Base-by-base conservation (phyloP, 2,113 vertebrate species). In the Ailurus styani region DNA sequence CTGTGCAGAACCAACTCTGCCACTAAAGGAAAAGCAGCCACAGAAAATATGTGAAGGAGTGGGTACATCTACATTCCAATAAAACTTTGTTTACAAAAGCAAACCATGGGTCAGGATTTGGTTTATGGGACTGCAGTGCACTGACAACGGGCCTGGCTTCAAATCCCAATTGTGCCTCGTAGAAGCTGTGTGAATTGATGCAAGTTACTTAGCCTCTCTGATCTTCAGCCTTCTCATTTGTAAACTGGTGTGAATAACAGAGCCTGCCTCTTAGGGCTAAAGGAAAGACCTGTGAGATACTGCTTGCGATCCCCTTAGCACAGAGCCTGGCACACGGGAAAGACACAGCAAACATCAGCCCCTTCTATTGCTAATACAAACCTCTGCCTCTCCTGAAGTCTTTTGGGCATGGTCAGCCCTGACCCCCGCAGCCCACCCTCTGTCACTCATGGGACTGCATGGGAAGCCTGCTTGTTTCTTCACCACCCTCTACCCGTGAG, bases 1-100 rank as follows among this genome's bases (percentile, higher is more conserved):
- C 27, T 13, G 6, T 57, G 37, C 81, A 96, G 8, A 42, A 7
- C 47, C 60, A 37, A 29, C 52, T 54, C 83, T 37, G 31, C 47
- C 11, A 14, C 27, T 37, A 17, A 0, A 42, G 2, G 25, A 3
- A 54, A 70, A 64, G 7, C 27, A 12, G 14, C 60, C 37, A 13
- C 4, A 66, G 11, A 34, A 8, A 29, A n/a, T 20, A 37, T 2
- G n/a, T 18, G 90, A 90, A 73, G 18, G 10, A 23, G 25, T 21
- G 64, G 5, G 25, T 13, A 11, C 57, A 15, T 9, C 29, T 62
- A 1, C 23, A 40, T 29, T 21, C 18, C 84, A 89, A 23, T 70
- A 91, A 86, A 77, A 52, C 52, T 75, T 70, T 55, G 31, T 78
- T 87, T 87, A n/a, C 31, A 54, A 62, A 75, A 88, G 27, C 47